Evolutionary conservation across 2,888 invertebrate species (phyloP), one percentile per base, ranked within the genome.

Genomic region (Oligia strigilis): DNA sequence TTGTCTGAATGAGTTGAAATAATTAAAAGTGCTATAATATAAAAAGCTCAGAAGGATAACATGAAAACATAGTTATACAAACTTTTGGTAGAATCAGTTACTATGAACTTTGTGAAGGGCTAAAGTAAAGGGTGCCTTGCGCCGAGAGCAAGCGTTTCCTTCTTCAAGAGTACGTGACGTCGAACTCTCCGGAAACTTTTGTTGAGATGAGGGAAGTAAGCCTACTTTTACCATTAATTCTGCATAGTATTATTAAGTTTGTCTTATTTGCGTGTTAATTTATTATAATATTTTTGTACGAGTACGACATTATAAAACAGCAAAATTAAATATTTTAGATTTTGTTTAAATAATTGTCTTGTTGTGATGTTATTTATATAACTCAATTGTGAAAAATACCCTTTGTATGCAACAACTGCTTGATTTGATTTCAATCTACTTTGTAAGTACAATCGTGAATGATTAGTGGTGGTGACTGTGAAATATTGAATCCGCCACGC

Each of bases 401-500:
- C 40, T 79, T 69, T 82, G 65, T 84, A 83, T 77, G 88, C 87
- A 86, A 85, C 86, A 79, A 85, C 76, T 86, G 87, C 79, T 87
- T 89, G 88, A 92, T 92, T 92, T 91, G 90, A 93, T 93, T 94
- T 92, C 93, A 94, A 94, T 94, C 92, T 92, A 93, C 92, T 94
- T 93, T 92, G 92, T 93, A 92, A 93, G 91, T 93, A 93, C 93
- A 95, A 95, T 94, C 92, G 92, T 90, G 92, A 94, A 94, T 95
- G 94, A 96, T 96, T 96, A 95, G 93, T 90, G 90, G 94, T 94
- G 94, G 95, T 92, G 92, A 94, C 93, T 96, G 97, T 96, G 95
- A 94, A 94, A 93, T 94, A 96, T 96, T 91, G 94, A 85, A 96
- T 96, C 93, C 86, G 95, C 89, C 88, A 95, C 95, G 96, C 93